A percentile compares a stretch with the other conserved stretches of the same genome.
These are phyloP conservation scores for Chrysolina haemoptera DNA, from an alignment of 2,888 invertebrate species.

Conservation along the genomic window DNA sequence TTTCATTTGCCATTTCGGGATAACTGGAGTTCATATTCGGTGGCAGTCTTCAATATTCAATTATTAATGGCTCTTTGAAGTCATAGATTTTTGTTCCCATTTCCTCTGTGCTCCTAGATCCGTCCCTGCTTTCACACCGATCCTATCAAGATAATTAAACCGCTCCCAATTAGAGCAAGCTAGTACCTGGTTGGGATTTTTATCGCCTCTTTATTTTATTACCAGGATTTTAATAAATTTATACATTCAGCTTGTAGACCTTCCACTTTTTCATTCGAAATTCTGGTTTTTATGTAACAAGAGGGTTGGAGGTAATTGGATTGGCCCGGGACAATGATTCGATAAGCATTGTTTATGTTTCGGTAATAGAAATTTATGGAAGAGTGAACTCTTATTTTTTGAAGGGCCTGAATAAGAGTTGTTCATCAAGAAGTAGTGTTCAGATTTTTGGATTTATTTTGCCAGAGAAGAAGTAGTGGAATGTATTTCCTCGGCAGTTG, in stretches of 20 bases:
- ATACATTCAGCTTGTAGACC: not conserved
- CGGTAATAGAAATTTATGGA: slow-evolving; percentile 32
- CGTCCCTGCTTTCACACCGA: not conserved
- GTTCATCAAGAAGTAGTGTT: too few species aligned
- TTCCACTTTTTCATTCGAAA: slow-evolving; percentile 3
- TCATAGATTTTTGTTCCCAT: too few species aligned
- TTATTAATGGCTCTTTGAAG: too few species aligned
- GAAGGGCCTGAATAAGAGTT: slow-evolving; percentile 21
- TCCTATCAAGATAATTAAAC: not conserved
- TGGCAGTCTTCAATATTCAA: too few species aligned
- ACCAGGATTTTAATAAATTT: slow-evolving; percentile 20
- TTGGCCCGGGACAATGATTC: slow-evolving; percentile 30
- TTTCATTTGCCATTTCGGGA: too few species aligned
- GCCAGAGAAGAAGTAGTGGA: too few species aligned
- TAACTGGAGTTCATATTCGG: too few species aligned
- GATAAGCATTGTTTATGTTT: slow-evolving; percentile 36
- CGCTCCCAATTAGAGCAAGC: not conserved
- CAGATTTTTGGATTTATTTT: too few species aligned
- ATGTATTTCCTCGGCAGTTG: too few species aligned
- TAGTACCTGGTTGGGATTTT: slow-evolving; percentile 2
- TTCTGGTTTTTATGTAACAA: slow-evolving; percentile 1
- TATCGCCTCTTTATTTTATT: slow-evolving; percentile 5
- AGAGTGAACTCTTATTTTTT: slow-evolving; percentile 21
- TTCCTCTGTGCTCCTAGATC: not conserved
- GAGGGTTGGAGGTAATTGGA: slow-evolving; percentile 32